Percentiles rank a stretch among this genome's conserved stretches.
phyloP scores from a whole-genome alignment of 2,888 invertebrate species.

The Diachrysia chrysitis region DNA sequence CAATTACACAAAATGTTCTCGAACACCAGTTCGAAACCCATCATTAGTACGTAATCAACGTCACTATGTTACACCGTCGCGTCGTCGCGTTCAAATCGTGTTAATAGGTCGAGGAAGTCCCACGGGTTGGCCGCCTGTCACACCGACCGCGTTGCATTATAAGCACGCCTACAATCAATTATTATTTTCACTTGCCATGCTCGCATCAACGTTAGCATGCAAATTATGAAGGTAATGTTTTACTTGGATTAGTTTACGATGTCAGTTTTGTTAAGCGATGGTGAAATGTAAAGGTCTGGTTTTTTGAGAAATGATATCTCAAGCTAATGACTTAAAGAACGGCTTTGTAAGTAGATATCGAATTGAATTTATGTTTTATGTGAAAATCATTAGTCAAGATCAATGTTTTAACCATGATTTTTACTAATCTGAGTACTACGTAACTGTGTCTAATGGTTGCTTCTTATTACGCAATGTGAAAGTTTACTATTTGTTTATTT shows the following conservation, averaged over 20 bases:
- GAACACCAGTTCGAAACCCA: constrained; percentile 10
- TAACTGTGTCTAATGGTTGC: constrained; percentile 41
- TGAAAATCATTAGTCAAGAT: constrained; percentile 22
- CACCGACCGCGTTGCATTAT: constrained; percentile 66
- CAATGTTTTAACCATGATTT: constrained; percentile 8
- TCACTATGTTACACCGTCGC: constrained; percentile 39
- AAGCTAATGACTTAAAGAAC: neutral
- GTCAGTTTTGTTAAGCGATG: neutral
- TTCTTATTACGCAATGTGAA: constrained; percentile 56
- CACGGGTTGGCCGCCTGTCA: constrained; percentile 63
- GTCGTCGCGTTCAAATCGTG: constrained; percentile 60
- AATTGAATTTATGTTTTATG: constrained; percentile 1
- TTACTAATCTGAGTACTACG: constrained; percentile 33
- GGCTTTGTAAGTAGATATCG: neutral
- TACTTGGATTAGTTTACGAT: constrained; percentile 10
- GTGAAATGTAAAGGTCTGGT: neutral
- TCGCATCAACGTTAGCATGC: constrained; percentile 44
- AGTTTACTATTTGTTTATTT: constrained; percentile 57
- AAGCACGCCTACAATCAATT: constrained; percentile 72
- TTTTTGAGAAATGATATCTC: neutral
- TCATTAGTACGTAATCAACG: constrained; percentile 29
- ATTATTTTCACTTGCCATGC: constrained; percentile 48
- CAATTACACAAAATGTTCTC: constrained; percentile 15
- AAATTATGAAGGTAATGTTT: constrained; percentile 37
- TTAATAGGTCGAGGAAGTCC: constrained; percentile 63